Evolutionary conservation across 2,113 vertebrate species (phyloP).

Genomic region (Benitochromis conjunctus): DNA sequence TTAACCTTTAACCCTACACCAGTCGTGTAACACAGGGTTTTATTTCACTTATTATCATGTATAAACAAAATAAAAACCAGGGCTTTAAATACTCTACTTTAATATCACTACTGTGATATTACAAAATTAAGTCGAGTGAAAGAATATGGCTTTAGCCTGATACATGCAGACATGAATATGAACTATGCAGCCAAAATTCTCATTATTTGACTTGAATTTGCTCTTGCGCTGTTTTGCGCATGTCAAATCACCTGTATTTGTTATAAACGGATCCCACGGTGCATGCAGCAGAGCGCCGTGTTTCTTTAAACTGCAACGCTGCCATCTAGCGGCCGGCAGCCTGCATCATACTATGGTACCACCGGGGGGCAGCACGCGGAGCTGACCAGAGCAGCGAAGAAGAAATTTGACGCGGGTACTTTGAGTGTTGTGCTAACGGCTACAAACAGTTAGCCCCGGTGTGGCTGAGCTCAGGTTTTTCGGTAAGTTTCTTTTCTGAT

Average conservation of each 20-base stretch:
- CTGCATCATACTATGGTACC: background rate
- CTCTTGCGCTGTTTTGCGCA: background rate
- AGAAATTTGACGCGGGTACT: conserved; percentile 29
- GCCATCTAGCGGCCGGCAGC: background rate
- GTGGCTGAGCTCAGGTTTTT: background rate
- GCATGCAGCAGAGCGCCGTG: background rate
- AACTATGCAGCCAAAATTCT: background rate
- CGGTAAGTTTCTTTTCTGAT: background rate
- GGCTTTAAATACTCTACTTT: background rate
- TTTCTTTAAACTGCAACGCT: background rate
- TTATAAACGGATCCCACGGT: background rate
- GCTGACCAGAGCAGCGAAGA: background rate
- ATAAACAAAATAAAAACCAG: background rate
- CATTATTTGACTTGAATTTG: background rate
- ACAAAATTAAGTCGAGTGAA: background rate
- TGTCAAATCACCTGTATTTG: background rate
- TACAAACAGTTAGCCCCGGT: background rate
- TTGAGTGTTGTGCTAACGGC: conserved; percentile 18
- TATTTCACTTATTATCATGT: background rate
- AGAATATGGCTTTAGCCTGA: background rate
- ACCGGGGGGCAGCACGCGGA: background rate
- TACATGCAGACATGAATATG: background rate
- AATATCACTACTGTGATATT: too few relatives aligned
- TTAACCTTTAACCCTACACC: background rate
- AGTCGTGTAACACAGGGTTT: background rate